Evolutionary conservation across 2,888 invertebrate species (phyloP).

Genomic region (Leptinotarsa haldemani): DNA sequence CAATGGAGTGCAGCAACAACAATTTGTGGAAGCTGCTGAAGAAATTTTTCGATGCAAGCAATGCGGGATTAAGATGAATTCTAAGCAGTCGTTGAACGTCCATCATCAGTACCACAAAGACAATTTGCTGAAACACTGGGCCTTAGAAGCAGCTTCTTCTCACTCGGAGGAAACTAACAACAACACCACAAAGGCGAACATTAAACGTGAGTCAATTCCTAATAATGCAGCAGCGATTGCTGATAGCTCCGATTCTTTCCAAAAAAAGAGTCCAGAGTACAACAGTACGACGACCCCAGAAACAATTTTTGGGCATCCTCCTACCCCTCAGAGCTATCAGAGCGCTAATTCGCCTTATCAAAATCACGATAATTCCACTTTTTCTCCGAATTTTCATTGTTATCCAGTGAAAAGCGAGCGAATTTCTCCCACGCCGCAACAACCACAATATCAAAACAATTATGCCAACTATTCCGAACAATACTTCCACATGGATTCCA

Average conservation of each 20-base stretch:
- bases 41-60: slow-evolving; percentile 79
- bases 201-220: slow-evolving; percentile 70
- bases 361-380: slow-evolving; percentile 69
- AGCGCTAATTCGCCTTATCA: slow-evolving; percentile 77
- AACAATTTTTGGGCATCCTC: slow-evolving; percentile 73
- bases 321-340: slow-evolving; percentile 75
- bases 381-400: slow-evolving; percentile 67
- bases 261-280: slow-evolving; percentile 72
- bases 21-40: slow-evolving; percentile 62
- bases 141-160: slow-evolving; percentile 67
- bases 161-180: slow-evolving; percentile 72
- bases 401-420: slow-evolving; percentile 64
- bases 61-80: slow-evolving; percentile 81
- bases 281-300: slow-evolving; percentile 70
- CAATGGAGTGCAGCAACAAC: slow-evolving; percentile 54
- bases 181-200: slow-evolving; percentile 68
- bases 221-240: slow-evolving; percentile 74
- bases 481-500: slow-evolving; percentile 58
- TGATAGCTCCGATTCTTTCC: slow-evolving; percentile 79
- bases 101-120: slow-evolving; percentile 83
- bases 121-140: slow-evolving; percentile 81
- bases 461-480: slow-evolving; percentile 55
- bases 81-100: slow-evolving; percentile 81
- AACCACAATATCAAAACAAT: slow-evolving; percentile 52
- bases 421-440: slow-evolving; percentile 64